A percentile compares a stretch with the other conserved stretches of the same genome.
phyloP scores from a whole-genome alignment of 2,113 vertebrate genomes.

The Lathamus discolor region DNA sequence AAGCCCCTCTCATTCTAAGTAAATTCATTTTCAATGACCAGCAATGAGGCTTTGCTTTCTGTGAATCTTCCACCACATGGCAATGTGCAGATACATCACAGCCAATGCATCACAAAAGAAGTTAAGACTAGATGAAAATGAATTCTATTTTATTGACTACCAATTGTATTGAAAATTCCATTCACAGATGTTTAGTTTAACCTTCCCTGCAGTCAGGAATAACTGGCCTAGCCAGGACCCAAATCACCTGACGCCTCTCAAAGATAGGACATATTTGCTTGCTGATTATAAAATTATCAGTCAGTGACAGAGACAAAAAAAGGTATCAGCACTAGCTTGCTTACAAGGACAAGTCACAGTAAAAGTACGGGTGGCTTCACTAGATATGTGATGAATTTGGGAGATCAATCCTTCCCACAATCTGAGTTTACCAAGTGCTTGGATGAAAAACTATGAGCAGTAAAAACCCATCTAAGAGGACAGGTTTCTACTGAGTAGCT shows the following conservation, averaged over 20 bases:
- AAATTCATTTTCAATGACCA: not conserved
- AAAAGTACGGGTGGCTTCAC: not conserved
- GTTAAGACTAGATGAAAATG: not conserved
- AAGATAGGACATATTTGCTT: not conserved
- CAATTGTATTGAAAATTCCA: not conserved
- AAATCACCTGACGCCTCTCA: not conserved
- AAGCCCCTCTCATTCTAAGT: not conserved
- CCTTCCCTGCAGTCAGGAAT: not conserved
- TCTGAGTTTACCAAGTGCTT: not conserved
- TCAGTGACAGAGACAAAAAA: not conserved
- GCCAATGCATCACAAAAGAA: not conserved
- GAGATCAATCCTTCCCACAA: not conserved
- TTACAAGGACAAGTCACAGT: not conserved
- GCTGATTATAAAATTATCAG: not conserved
- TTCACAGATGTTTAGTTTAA: not conserved
- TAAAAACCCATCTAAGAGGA: not conserved
- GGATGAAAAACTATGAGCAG: not conserved
- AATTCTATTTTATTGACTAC: not conserved
- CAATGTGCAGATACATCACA: not conserved
- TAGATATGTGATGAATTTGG: not conserved
- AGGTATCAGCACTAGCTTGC: not conserved
- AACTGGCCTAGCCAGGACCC: not conserved
- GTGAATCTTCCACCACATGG: not conserved
- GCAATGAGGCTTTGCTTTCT: not conserved
- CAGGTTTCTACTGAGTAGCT: not conserved